Evolutionary conservation across 2,797 vertebrate genomes (phyloP).

Genomic region (Galagoides demidoff): DNA sequence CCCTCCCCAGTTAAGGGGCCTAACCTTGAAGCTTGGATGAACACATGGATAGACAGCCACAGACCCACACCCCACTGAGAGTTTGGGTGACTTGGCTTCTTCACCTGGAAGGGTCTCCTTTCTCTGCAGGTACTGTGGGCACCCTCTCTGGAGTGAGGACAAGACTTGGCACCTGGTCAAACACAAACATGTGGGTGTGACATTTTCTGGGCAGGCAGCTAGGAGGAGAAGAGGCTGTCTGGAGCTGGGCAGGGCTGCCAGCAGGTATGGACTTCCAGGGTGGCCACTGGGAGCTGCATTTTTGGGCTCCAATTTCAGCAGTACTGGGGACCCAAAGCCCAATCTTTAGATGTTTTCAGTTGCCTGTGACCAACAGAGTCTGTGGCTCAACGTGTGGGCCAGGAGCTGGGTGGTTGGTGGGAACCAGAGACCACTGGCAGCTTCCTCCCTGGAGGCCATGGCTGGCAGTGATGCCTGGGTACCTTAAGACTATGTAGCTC

Average conservation of each 20-base stretch:
- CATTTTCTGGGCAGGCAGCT: not conserved
- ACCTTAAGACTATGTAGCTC: not conserved
- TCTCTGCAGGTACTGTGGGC: not conserved
- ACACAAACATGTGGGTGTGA: not conserved
- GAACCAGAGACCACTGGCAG: accelerated
- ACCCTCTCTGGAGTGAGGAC: not conserved
- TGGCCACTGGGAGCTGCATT: too few species aligned
- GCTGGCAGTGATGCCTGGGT: not conserved
- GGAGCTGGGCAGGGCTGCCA: not conserved
- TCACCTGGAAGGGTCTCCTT: not conserved
- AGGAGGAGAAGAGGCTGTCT: not conserved
- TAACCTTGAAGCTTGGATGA: not conserved
- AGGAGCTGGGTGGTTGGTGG: not conserved
- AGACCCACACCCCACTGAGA: not conserved
- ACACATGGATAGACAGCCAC: not conserved
- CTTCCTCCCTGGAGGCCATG: not conserved
- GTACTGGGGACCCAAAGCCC: not conserved
- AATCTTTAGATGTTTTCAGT: not conserved
- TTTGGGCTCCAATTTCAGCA: not conserved
- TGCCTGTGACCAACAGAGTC: not conserved
- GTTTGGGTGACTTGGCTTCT: not conserved
- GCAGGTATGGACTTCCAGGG: too few species aligned
- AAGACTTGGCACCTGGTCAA: not conserved
- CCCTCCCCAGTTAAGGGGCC: not conserved
- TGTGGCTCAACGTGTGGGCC: not conserved